Evolutionary conservation across 1,140 invertebrate species (phyloP).

Genomic region (Tribolium madens): DNA sequence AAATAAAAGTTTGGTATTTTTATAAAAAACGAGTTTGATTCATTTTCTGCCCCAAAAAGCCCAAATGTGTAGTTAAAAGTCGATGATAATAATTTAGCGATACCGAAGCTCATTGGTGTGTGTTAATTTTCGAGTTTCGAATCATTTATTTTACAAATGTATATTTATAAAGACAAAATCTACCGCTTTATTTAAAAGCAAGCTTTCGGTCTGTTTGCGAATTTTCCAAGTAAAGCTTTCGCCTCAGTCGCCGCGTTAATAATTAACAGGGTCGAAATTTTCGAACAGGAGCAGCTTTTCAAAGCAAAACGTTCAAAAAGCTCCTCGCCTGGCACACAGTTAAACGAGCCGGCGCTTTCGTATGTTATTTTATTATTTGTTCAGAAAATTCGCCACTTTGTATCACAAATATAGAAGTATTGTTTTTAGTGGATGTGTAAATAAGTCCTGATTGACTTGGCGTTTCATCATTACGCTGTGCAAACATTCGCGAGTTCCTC

Average conservation of each 20-base stretch:
- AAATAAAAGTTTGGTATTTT: too few relatives aligned
- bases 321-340: background rate
- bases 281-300: background rate
- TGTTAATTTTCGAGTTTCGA: background rate
- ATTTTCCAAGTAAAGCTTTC: conserved; percentile 1
- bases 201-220: conserved; percentile 18
- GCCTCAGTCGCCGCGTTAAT: background rate
- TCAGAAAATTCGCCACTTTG: conserved; percentile 39
- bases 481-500: conserved; percentile 1
- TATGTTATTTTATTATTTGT: conserved; percentile 15
- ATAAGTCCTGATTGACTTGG: conserved; percentile 39
- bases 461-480: conserved; percentile 16
- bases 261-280: conserved; percentile 3
- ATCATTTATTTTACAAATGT: background rate
- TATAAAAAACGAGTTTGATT: too few relatives aligned
- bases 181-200: background rate
- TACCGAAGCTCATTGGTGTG: background rate
- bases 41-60: too few relatives aligned
- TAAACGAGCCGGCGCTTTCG: background rate
- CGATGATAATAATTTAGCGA: too few relatives aligned
- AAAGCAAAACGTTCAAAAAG: conserved; percentile 11
- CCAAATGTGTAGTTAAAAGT: too few relatives aligned
- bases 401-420: conserved; percentile 36
- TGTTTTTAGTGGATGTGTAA: conserved; percentile 37
- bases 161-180: background rate